Percentiles rank a stretch among this genome's conserved stretches.
Evolutionary conservation across 2,797 vertebrate species (phyloP).

Genomic region (Aeoliscus strigatus): DNA sequence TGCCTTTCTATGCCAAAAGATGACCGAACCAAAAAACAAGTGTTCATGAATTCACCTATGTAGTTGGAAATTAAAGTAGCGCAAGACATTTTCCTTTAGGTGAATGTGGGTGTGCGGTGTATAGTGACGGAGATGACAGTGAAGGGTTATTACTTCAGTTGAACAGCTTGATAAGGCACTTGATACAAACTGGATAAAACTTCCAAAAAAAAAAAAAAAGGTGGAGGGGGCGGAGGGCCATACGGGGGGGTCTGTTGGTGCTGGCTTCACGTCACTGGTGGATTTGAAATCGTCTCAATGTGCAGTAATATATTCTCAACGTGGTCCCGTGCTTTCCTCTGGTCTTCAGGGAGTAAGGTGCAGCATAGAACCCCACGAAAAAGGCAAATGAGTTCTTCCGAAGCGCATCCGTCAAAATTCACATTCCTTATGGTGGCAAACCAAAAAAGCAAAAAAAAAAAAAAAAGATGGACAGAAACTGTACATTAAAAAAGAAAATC

Average conservation of each 20-base stretch:
- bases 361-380: slow-evolving; percentile 56
- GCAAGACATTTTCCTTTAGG: slow-evolving; percentile 40
- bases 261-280: slow-evolving; percentile 54
- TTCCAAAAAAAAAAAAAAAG: slow-evolving; percentile 56
- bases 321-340: slow-evolving; percentile 64
- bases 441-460: slow-evolving; percentile 58
- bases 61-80: slow-evolving; percentile 42
- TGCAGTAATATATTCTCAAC: slow-evolving; percentile 44
- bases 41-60: slow-evolving; percentile 45
- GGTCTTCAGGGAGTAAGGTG: slow-evolving; percentile 60
- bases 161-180: slow-evolving; percentile 84
- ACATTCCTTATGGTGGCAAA: slow-evolving; percentile 66
- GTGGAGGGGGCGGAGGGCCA: slow-evolving; percentile 27
- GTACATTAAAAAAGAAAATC: slow-evolving; percentile 65
- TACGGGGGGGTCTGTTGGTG: slow-evolving; percentile 42
- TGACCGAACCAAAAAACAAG: slow-evolving; percentile 40
- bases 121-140: slow-evolving; percentile 42
- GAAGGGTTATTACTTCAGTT: slow-evolving; percentile 77
- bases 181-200: slow-evolving; percentile 78
- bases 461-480: slow-evolving; percentile 54
- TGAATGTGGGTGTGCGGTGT: slow-evolving; percentile 37
- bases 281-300: slow-evolving; percentile 48
- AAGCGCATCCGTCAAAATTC: slow-evolving; percentile 54
- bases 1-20: slow-evolving; percentile 30
- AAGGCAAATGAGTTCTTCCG: slow-evolving; percentile 67